Conservation (phyloP, 2,888 invertebrate species). For the Acholoe squamosa region DNA sequence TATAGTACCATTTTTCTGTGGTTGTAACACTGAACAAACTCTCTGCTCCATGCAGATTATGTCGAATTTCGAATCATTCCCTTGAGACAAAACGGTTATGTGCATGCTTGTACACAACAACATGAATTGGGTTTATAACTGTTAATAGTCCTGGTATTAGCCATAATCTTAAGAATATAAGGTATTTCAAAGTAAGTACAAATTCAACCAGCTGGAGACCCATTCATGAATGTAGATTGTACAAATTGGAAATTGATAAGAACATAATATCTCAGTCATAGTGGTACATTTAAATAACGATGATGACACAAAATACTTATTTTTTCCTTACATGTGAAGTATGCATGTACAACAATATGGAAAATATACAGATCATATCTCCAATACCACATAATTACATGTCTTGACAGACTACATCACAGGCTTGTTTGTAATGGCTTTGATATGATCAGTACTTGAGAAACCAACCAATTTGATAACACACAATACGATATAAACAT, state of each 20-base stretch:
- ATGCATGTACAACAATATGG: neutral
- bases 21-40: too few species aligned
- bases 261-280: neutral
- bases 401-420: slow-evolving; percentile 13
- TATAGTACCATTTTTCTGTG: too few species aligned
- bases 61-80: too few species aligned
- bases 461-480: neutral
- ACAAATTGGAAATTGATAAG: neutral
- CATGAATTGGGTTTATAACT: too few species aligned
- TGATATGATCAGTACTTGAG: neutral
- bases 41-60: too few species aligned
- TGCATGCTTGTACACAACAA: neutral
- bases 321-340: neutral
- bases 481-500: neutral
- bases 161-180: neutral
- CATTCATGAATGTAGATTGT: neutral
- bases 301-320: neutral
- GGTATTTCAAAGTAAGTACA: neutral
- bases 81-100: too few species aligned
- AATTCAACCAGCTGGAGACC: neutral
- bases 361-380: neutral
- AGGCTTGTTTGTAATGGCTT: slow-evolving; percentile 5
- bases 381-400: neutral
- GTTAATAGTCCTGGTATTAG: neutral
- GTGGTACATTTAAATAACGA: neutral